These are phyloP conservation scores for Cyprinodon brontotheroides DNA, from an alignment of 2,113 vertebrate species.

Conservation along the genomic window DNA sequence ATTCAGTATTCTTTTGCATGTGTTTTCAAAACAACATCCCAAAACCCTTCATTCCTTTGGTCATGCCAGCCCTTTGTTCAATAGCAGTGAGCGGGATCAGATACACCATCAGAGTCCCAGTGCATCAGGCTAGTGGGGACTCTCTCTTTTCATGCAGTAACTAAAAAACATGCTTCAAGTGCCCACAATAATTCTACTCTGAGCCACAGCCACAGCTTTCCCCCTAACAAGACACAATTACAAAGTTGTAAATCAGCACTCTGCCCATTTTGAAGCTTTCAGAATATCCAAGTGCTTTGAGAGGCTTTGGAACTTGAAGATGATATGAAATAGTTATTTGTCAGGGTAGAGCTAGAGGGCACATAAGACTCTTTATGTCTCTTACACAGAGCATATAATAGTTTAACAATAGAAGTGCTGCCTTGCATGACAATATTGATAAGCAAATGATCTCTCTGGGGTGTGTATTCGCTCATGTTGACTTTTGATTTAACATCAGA, in stretches of 20 bases:
- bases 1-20: slow-evolving; percentile 25
- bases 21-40: slow-evolving; percentile 47
- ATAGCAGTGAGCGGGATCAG: slow-evolving; percentile 41
- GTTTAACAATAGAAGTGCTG: slow-evolving; percentile 28
- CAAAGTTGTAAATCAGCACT: slow-evolving; percentile 64
- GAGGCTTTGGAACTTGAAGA: slow-evolving; percentile 45
- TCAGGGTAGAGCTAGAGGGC: slow-evolving; percentile 25
- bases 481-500: slow-evolving; percentile 32
- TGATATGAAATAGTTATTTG: slow-evolving; percentile 56
- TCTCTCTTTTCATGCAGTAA: slow-evolving; percentile 70
- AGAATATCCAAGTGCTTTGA: slow-evolving; percentile 46
- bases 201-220: slow-evolving; percentile 48
- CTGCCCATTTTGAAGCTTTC: slow-evolving; percentile 54
- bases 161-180: slow-evolving; percentile 66
- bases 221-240: slow-evolving; percentile 67
- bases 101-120: slow-evolving; percentile 53
- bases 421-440: slow-evolving; percentile 1
- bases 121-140: slow-evolving; percentile 45
- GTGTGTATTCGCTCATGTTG: slow-evolving; percentile 1
- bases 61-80: slow-evolving; percentile 47
- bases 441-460: slow-evolving; percentile 14
- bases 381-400: slow-evolving; percentile 21
- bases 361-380: slow-evolving; percentile 26
- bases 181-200: slow-evolving; percentile 46
- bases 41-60: slow-evolving; percentile 58